A percentile compares a stretch with the other conserved stretches of the same genome.
Conservation (phyloP, 2,797 vertebrate species). For the Rhinogobio ventralis region DNA sequence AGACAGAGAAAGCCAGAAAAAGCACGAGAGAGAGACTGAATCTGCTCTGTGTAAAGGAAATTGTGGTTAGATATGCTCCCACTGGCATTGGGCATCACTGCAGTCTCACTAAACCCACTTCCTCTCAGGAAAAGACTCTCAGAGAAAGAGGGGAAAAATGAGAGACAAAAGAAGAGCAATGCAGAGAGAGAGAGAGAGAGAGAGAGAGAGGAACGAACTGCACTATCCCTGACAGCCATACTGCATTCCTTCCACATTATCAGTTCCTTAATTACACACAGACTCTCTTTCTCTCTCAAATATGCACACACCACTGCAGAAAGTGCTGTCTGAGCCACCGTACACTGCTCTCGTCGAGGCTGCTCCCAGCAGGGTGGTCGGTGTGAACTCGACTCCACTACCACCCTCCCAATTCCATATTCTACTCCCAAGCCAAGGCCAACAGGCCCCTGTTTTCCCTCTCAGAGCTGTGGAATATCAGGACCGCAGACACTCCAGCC, state of each 20-base stretch:
- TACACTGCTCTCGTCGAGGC: constrained; percentile 32
- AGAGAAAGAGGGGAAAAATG: constrained; percentile 12
- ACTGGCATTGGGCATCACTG: constrained; percentile 50
- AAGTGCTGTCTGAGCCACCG: constrained; percentile 40
- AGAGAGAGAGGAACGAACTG: constrained; percentile 29
- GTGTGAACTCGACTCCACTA: constrained; percentile 53
- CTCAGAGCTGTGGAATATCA: constrained; percentile 49
- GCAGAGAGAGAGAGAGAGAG: constrained; percentile 1
- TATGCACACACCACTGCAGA: constrained; percentile 29
- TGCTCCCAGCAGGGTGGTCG: constrained; percentile 57
- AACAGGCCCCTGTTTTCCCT: constrained; percentile 56
- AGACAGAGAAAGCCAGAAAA: constrained; percentile 19
- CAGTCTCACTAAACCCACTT: constrained; percentile 57
- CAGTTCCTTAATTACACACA: constrained; percentile 60
- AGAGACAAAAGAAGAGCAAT: constrained; percentile 33
- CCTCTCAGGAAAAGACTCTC: constrained; percentile 48
- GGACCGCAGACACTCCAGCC: constrained; percentile 32
- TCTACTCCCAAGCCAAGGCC: constrained; percentile 51
- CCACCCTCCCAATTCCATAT: constrained; percentile 45
- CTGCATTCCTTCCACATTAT: constrained; percentile 65
- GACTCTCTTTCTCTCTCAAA: constrained; percentile 37
- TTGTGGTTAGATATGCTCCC: constrained; percentile 55
- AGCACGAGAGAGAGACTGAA: constrained; percentile 29
- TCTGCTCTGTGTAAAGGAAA: constrained; percentile 52
- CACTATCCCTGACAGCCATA: constrained; percentile 53